Conservation (phyloP, 2,888 invertebrate genomes). For the Limnephilus marmoratus region DNA sequence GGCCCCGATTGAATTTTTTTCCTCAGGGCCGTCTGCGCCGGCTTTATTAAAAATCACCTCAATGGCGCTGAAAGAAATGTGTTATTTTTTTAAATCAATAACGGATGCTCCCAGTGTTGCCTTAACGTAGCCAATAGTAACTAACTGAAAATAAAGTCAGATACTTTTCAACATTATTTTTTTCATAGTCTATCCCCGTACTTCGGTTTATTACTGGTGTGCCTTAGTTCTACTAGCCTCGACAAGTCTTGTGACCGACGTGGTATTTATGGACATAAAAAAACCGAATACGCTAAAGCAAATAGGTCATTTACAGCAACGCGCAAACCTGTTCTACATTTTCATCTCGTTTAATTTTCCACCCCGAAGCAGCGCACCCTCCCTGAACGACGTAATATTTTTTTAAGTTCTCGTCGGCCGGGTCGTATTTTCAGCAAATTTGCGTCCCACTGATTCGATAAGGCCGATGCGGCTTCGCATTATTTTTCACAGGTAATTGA, state of each 20-base stretch:
- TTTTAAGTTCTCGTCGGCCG: not conserved
- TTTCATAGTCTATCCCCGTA: too few relatives aligned
- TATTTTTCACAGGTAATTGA: slow-evolving; percentile 24
- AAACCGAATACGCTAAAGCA: not conserved
- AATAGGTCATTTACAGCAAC: not conserved
- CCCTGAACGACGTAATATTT: slow-evolving; percentile 18
- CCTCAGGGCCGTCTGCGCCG: too few relatives aligned
- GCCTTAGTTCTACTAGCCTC: not conserved
- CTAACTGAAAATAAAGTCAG: too few relatives aligned
- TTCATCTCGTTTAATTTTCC: not conserved
- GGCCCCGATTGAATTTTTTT: too few relatives aligned
- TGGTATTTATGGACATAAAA: not conserved
- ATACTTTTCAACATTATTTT: too few relatives aligned
- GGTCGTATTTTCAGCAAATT: slow-evolving; percentile 17
- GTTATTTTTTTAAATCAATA: too few relatives aligned
- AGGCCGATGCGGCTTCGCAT: slow-evolving; percentile 19
- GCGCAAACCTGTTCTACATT: not conserved
- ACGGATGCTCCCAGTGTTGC: too few relatives aligned
- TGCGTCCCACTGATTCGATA: slow-evolving; percentile 29
- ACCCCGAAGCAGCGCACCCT: not conserved
- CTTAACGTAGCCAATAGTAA: too few relatives aligned
- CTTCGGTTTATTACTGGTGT: too few relatives aligned
- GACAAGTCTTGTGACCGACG: not conserved
- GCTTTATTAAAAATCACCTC: too few relatives aligned
- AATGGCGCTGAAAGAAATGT: too few relatives aligned